phyloP scores from a whole-genome alignment of 2,113 vertebrate genomes.

The Pogona vitticeps region DNA sequence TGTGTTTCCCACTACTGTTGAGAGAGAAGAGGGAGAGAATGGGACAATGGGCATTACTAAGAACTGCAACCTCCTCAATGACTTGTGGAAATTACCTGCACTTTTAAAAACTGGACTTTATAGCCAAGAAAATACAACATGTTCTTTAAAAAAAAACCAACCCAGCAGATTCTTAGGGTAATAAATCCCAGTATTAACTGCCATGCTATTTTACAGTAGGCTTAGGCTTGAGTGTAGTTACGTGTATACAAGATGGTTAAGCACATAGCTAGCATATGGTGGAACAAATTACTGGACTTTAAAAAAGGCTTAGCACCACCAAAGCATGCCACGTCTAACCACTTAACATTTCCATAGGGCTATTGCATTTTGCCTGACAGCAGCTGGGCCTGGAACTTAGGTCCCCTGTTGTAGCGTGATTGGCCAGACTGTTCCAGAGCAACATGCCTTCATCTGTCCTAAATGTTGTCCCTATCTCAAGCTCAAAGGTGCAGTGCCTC shows the following conservation, averaged over 20 bases:
- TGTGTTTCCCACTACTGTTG: neutral
- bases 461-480: neutral
- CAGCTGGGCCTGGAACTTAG: neutral
- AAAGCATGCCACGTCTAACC: neutral
- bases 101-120: neutral
- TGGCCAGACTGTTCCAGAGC: conserved; percentile 1
- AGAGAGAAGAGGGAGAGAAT: neutral
- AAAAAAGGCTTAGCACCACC: neutral
- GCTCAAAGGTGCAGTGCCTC: neutral
- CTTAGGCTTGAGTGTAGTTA: neutral
- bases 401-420: neutral
- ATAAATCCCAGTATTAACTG: neutral
- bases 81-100: neutral
- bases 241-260: neutral
- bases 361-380: neutral
- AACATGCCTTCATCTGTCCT: neutral
- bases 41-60: neutral
- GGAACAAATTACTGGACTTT: neutral
- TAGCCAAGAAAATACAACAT: neutral
- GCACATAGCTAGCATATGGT: neutral
- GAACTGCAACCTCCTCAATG: neutral
- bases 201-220: neutral
- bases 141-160: too few relatives aligned
- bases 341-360: neutral
- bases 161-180: conserved; percentile 1